A percentile compares a stretch with the other conserved stretches of the same genome.
Evolutionary conservation across 2,113 vertebrate species (phyloP).

Genomic region (Colinus virginianus): DNA sequence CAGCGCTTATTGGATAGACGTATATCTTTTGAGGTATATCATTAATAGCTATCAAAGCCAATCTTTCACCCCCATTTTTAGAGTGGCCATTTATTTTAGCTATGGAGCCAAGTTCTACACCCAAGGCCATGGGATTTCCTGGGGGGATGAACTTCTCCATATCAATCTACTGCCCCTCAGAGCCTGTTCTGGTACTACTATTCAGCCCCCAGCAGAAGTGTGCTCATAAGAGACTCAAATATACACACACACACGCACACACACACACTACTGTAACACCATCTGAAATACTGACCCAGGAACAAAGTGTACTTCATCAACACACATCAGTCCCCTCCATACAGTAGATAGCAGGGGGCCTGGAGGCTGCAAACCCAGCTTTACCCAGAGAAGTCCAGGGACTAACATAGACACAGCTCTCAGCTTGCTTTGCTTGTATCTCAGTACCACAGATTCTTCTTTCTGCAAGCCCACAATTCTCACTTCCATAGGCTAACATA

Average conservation of each 20-base stretch:
- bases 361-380: background rate
- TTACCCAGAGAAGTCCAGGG: background rate
- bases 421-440: background rate
- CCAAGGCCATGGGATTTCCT: background rate
- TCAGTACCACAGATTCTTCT: background rate
- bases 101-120: background rate
- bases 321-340: slow-evolving; percentile 17
- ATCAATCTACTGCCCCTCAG: background rate
- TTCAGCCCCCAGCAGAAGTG: background rate
- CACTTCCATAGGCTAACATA: background rate
- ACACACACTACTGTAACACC: background rate
- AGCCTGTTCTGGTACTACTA: background rate
- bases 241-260: no score
- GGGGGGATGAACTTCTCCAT: background rate
- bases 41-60: background rate
- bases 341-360: slow-evolving; percentile 34
- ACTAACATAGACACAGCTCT: background rate
- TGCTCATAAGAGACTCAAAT: background rate
- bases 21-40: background rate
- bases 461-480: background rate
- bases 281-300: slow-evolving; percentile 45
- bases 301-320: background rate
- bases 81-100: background rate
- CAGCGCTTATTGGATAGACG: no score
- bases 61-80: background rate